A percentile compares a stretch with the other conserved stretches of the same genome.
These are phyloP conservation scores for Micrasema longulum DNA, from an alignment of 1,140 invertebrate species.

Conservation along the genomic window DNA sequence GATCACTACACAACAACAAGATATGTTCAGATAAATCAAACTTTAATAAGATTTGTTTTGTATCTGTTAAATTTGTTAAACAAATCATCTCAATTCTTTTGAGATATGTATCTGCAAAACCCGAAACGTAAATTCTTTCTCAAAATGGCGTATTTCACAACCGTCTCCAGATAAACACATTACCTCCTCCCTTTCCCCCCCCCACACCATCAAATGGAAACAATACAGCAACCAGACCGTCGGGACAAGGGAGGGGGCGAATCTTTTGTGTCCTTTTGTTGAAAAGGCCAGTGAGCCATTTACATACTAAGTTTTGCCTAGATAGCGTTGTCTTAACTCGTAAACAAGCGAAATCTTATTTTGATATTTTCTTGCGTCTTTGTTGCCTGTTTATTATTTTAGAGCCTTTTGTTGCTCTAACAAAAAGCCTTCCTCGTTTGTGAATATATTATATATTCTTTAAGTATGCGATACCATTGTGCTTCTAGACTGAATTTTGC, in stretches of 20 bases:
- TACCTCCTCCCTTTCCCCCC: not conserved
- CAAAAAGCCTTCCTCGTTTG: slow-evolving; percentile 2
- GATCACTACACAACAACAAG: no score
- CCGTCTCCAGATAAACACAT: slow-evolving; percentile 32
- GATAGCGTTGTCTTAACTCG: slow-evolving; percentile 21
- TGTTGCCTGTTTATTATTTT: slow-evolving; percentile 36
- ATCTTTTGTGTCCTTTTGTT: slow-evolving; percentile 37
- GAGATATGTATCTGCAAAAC: no score
- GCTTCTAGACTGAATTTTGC: no score
- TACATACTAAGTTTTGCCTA: slow-evolving; percentile 28
- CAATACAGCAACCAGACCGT: slow-evolving; percentile 19
- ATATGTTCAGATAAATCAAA: no score
- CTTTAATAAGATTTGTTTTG: no score
- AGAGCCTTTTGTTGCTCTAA: slow-evolving; percentile 18
- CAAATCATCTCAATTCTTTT: no score
- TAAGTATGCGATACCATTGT: no score
- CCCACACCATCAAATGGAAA: not conserved
- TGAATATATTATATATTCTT: not conserved
- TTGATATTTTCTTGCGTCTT: slow-evolving; percentile 19
- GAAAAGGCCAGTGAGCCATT: slow-evolving; percentile 30
- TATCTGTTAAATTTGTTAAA: no score
- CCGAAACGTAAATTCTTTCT: not conserved
- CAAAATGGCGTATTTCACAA: not conserved
- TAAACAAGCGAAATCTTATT: slow-evolving; percentile 27
- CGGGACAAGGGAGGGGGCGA: not conserved